Base-by-base conservation (phyloP, 2,888 invertebrate species). In the Drosophila villosipedis region DNA sequence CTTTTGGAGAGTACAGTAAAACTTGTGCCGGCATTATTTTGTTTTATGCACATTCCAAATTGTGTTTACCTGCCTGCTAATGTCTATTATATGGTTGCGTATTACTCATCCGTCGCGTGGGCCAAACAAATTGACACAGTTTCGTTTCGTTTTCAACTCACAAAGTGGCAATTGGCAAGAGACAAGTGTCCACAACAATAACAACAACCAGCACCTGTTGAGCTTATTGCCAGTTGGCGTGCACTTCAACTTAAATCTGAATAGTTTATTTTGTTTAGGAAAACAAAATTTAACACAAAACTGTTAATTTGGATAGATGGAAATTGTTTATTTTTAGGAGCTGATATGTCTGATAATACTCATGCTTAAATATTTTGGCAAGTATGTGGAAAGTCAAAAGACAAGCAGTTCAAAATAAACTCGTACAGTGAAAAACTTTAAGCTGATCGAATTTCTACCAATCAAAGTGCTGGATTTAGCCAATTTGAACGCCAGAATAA, bases 61-160 rank as follows among this genome's bases (percentile, higher is more conserved):
- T 64, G 52, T 68, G 75, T 73, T 89, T 72, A 58, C 78, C 14
- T 65, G 57, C n/a, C 59, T 61, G 57, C 47, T 31, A 60, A 69
- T 89, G 75, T 78, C 64, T 75, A 71, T 78, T 75, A 73, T 86
- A 73, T 58, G 68, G 59, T 50, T 25, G 43, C 25, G 61, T 57
- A 76, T 90, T 88, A 71, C 84, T 85, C 89, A 85, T 76, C 76
- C 78, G 76, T 49, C 66, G 68, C 55, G 82, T 73, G 75, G 81
- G 80, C 58, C 55, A 25, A 39, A 10, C 39, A 57, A 88, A 76
- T 88, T 90, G 89, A 88, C 85, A 85, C 64, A 78, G 60, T 80
- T 85, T 71, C 37, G 30, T 43, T 50, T 39, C 39, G 35, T 69
- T 68, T 31, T 59, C 16, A 50, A 64, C 58, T 47, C 53, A 59